phyloP scores from a whole-genome alignment of 2,888 invertebrate genomes.

The Crepidodera aurea region DNA sequence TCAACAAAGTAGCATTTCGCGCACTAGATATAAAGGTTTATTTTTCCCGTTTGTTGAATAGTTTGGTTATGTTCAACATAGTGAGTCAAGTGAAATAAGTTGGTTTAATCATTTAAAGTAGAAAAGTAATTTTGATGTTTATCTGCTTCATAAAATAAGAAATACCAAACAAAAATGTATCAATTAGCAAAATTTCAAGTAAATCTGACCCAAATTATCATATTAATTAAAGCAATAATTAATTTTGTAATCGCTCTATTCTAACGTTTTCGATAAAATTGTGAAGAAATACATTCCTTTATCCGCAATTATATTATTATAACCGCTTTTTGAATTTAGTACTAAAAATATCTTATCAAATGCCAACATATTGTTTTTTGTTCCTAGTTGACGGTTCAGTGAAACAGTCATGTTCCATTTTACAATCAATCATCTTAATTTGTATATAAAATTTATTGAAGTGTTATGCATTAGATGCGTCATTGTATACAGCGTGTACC shows the following conservation, averaged over 20 bases:
- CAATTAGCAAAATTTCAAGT: background rate
- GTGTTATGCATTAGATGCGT: background rate
- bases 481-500: too few species aligned
- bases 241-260: slow-evolving; percentile 11
- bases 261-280: slow-evolving; percentile 3
- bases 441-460: background rate
- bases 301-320: slow-evolving; percentile 5
- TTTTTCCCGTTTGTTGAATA: too few species aligned
- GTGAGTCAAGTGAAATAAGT: too few species aligned
- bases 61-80: too few species aligned
- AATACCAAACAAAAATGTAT: slow-evolving; percentile 3
- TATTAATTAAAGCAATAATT: slow-evolving; percentile 1
- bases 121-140: too few species aligned
- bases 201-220: slow-evolving; percentile 1
- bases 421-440: slow-evolving; percentile 28
- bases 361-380: slow-evolving; percentile 35
- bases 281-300: slow-evolving; percentile 12
- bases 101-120: too few species aligned
- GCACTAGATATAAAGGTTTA: too few species aligned
- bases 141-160: too few species aligned
- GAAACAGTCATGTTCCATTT: slow-evolving; percentile 45
- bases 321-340: slow-evolving; percentile 18
- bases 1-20: too few species aligned
- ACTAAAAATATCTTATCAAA: slow-evolving; percentile 35
- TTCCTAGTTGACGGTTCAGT: slow-evolving; percentile 37